These are phyloP conservation scores for Eupithecia centaureata DNA, from an alignment of 2,888 invertebrate genomes.

Conservation along the genomic window DNA sequence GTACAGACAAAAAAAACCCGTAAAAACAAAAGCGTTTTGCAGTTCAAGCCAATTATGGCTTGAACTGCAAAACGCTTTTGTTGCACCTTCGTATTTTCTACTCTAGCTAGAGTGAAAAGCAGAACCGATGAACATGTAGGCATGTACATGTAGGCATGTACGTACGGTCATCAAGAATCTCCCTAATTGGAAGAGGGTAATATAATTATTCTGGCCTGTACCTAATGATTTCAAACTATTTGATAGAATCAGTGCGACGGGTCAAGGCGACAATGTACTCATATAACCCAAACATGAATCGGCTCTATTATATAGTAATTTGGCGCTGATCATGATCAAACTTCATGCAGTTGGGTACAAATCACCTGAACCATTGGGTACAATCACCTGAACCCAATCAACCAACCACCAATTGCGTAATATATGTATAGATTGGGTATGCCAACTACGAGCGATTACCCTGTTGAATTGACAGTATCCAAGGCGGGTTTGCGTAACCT, in stretches of 20 bases:
- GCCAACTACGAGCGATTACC: neutral
- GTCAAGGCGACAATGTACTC: constrained; percentile 5
- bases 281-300: neutral
- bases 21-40: too few species aligned
- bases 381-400: too few species aligned
- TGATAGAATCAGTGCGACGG: neutral
- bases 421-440: neutral
- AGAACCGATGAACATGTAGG: too few species aligned
- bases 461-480: neutral
- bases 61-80: too few species aligned
- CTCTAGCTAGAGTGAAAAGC: too few species aligned
- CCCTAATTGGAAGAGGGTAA: neutral
- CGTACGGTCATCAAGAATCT: too few species aligned
- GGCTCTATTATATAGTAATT: neutral
- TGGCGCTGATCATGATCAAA: neutral
- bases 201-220: neutral
- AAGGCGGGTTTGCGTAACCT: neutral
- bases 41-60: too few species aligned
- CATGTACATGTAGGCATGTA: too few species aligned
- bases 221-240: neutral
- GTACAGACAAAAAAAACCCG: too few species aligned
- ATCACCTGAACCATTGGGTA: neutral
- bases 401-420: neutral
- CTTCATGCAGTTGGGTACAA: neutral
- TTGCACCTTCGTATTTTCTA: too few species aligned